Evolutionary conservation across 2,888 invertebrate genomes (phyloP).

Genomic region (Chrysolina oricalcia): DNA sequence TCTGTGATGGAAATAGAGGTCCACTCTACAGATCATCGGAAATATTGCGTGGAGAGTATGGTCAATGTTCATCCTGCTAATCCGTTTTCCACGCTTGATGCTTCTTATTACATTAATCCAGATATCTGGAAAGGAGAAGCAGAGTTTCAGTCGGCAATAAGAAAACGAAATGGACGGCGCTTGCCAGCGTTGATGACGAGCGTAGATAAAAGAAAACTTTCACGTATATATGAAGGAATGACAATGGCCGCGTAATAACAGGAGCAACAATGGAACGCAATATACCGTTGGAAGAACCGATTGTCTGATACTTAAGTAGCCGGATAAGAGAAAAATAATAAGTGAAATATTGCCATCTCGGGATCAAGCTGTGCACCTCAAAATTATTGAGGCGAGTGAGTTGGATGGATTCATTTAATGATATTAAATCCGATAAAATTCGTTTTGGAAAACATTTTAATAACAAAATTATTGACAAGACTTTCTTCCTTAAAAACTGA

Average conservation of each 20-base stretch:
- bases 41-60: not conserved
- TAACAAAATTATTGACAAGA: too few relatives aligned
- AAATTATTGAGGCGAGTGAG: conserved; percentile 35
- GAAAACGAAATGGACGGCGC: conserved; percentile 40
- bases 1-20: not conserved
- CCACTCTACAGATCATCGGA: not conserved
- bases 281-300: conserved; percentile 67
- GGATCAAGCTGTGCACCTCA: conserved; percentile 46
- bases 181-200: conserved; percentile 61
- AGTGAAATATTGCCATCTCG: conserved; percentile 54
- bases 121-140: conserved; percentile 25
- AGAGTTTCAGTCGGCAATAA: conserved; percentile 39
- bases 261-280: conserved; percentile 68
- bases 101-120: conserved; percentile 10
- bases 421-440: not conserved
- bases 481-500: too few relatives aligned
- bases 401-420: not conserved
- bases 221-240: conserved; percentile 68
- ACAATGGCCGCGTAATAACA: conserved; percentile 68
- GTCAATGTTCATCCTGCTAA: not conserved
- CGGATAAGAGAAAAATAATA: conserved; percentile 62
- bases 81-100: not conserved
- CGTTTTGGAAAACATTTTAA: not conserved
- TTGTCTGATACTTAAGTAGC: conserved; percentile 67
- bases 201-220: conserved; percentile 69